Evolutionary conservation across 2,888 invertebrate species (phyloP).

Genomic region (Dryocosmus kuriphilus): DNA sequence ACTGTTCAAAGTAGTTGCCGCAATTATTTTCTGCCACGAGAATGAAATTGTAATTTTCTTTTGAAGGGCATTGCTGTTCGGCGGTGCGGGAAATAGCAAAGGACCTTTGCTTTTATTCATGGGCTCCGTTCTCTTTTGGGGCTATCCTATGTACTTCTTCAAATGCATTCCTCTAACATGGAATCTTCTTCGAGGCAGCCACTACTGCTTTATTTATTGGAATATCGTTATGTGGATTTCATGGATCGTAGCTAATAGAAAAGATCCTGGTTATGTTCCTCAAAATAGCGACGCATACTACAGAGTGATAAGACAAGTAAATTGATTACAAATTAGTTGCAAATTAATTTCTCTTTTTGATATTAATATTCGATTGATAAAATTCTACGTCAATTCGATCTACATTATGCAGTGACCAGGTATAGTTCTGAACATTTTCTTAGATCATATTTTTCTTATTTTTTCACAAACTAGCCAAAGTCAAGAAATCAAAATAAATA

Average conservation of each 20-base stretch:
- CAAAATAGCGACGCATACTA: slow-evolving; percentile 94
- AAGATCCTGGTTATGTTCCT: slow-evolving; percentile 93
- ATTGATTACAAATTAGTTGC: slow-evolving; percentile 5
- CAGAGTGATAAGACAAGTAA: slow-evolving; percentile 89
- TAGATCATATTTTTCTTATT: no score
- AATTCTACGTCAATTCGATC: not conserved
- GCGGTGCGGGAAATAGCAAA: slow-evolving; percentile 94
- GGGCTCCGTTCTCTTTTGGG: slow-evolving; percentile 92
- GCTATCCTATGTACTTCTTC: slow-evolving; percentile 95
- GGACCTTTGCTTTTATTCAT: slow-evolving; percentile 92
- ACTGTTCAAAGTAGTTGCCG: slow-evolving; percentile 38
- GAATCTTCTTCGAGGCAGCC: slow-evolving; percentile 91
- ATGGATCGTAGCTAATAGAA: slow-evolving; percentile 92
- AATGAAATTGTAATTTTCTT: slow-evolving; percentile 10
- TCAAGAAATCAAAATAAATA: no score
- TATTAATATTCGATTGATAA: not conserved
- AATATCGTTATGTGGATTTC: slow-evolving; percentile 96
- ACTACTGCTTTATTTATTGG: slow-evolving; percentile 94
- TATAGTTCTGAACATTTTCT: no score
- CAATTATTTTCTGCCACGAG: not conserved
- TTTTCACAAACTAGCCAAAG: no score
- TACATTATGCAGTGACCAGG: no score
- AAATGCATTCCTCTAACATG: slow-evolving; percentile 94
- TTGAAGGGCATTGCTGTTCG: slow-evolving; percentile 88
- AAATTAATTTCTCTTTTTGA: not conserved